phyloP scores from a whole-genome alignment of 2,797 vertebrate genomes.

The Pseudomugil tenellus region DNA sequence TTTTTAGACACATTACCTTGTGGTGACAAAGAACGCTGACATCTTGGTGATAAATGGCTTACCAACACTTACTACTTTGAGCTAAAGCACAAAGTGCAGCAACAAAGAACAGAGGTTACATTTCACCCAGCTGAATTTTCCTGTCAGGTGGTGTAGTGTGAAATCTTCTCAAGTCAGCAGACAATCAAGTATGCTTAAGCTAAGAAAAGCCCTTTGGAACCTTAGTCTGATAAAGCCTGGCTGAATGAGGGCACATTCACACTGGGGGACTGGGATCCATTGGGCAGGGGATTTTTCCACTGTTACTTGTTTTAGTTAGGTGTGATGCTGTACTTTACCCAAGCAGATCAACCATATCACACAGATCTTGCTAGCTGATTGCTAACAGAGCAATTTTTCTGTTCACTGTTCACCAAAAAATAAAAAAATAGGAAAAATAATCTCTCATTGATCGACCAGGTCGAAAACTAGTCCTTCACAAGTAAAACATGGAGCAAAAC shows the following conservation, averaged over 20 bases:
- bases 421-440: too few relatives aligned
- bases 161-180: background rate
- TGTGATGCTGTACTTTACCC: too few relatives aligned
- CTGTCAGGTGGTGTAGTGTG: background rate
- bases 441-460: too few relatives aligned
- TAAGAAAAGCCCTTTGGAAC: background rate
- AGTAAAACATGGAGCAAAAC: too few relatives aligned
- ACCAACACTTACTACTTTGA: background rate
- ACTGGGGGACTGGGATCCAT: too few relatives aligned
- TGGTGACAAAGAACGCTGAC: conserved; percentile 3
- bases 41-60: background rate
- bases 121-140: background rate
- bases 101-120: background rate
- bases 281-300: too few relatives aligned
- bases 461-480: too few relatives aligned
- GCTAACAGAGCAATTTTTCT: too few relatives aligned
- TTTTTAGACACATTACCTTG: background rate
- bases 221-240: background rate
- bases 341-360: too few relatives aligned
- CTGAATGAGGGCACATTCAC: background rate
- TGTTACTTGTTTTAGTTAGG: too few relatives aligned
- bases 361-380: too few relatives aligned
- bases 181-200: background rate
- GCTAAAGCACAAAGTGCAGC: background rate
- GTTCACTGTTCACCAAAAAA: too few relatives aligned